Base-by-base conservation (phyloP, 1,140 invertebrate species). In the Pentalonia nigronervosa region DNA sequence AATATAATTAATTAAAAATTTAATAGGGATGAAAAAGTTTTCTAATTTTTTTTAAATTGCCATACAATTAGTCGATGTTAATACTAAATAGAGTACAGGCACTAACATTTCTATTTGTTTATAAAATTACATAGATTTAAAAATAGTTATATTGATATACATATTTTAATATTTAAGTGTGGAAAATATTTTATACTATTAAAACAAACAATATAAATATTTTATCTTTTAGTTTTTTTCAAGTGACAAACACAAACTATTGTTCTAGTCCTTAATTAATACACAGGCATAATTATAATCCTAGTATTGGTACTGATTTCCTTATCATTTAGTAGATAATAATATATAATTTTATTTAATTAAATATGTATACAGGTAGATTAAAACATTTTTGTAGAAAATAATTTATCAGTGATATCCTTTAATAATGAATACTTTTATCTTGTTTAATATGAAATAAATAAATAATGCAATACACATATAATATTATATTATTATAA, bases 311-410 rank as follows among this genome's bases (percentile, higher is more conserved):
- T 47, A 48, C 45, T 47, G 23, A 87, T 87, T 47, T 47, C 23
- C n/a, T 48, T 47, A 87, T 87, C 84, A 87, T 87, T n/a, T 87
- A 87, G 1, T 47, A 48, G 41, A 45, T 45, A 45, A 45, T 14
- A 45, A 45, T 23, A 45, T 45, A 36, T 0, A 83, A 7, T 41
- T 41, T 41, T 41, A 45, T 84, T 84, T 47, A 86, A 30, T 88
- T 50, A 8, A 50, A 88, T 88, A 88, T 30, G 1, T 48, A 67
- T 3, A 67, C 56, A 50, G 7, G 23, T 48, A 48, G 45, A 50
- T 88, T 84, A 34, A 88, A 87, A 88, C 7, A 88, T 48, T 47
- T n/a, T 88, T 48, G 0, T 88, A 41, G 23, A 88, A n/a, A 88
- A n/a, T 87, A 86, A 30, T 45, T 87, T n/a, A 87, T 34, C 47